Evolutionary conservation across 2,888 invertebrate species (phyloP).

Genomic region (Adelphocoris suturalis): DNA sequence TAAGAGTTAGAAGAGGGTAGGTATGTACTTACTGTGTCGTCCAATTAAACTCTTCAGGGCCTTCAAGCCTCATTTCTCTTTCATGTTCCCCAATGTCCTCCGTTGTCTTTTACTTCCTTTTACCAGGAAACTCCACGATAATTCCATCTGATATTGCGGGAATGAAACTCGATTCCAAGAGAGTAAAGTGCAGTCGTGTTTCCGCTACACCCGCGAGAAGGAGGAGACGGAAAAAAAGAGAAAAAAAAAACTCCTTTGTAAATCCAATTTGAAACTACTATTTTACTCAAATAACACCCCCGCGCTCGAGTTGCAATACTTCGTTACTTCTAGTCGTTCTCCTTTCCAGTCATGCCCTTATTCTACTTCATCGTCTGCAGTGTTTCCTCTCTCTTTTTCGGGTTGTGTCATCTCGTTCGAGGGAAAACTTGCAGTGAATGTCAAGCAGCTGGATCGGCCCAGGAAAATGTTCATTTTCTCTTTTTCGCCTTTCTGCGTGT

Average conservation of each 20-base stretch:
- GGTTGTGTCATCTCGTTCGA: constrained; percentile 60
- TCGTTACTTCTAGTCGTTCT: constrained; percentile 66
- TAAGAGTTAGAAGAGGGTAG: no score
- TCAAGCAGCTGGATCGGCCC: constrained; percentile 66
- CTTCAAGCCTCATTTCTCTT: not conserved
- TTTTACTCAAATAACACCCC: constrained; percentile 66
- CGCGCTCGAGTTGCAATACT: constrained; percentile 67
- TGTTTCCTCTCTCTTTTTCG: constrained; percentile 48
- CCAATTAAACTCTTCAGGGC: not conserved
- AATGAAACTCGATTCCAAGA: constrained; percentile 58
- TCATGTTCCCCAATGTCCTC: not conserved
- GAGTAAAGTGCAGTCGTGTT: constrained; percentile 43
- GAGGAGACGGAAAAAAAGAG: not conserved
- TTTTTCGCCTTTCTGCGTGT: not conserved
- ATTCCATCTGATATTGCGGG: constrained; percentile 57
- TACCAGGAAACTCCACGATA: not conserved
- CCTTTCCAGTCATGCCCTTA: constrained; percentile 64
- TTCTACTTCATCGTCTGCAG: constrained; percentile 20
- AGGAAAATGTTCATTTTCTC: constrained; percentile 29
- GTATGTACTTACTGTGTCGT: not conserved
- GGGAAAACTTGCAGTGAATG: constrained; percentile 59
- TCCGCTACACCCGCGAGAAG: not conserved
- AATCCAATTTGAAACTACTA: constrained; percentile 69
- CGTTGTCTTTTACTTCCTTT: not conserved
- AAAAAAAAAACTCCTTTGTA: constrained; percentile 56